phyloP scores from a whole-genome alignment of 1,140 invertebrate genomes.

The Drosophila melanica region DNA sequence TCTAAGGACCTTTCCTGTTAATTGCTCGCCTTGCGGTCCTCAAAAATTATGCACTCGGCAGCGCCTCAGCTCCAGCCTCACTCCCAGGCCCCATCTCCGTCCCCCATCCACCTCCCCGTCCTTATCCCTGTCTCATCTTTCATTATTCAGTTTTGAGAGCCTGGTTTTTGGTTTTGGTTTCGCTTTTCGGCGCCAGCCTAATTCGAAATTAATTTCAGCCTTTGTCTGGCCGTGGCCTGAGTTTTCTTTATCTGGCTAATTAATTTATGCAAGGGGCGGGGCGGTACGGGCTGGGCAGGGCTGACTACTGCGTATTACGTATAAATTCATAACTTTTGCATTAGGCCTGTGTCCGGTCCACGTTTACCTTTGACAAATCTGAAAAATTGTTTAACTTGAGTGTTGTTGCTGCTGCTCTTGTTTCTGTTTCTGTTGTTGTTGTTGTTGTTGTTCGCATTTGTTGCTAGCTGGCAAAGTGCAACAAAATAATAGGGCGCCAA shows the following conservation, averaged over 20 bases:
- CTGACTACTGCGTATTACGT: constrained; percentile 65
- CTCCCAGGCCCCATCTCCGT: neutral
- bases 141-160: constrained; percentile 26
- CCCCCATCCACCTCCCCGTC: constrained; percentile 1
- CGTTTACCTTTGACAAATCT: constrained; percentile 34
- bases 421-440: neutral
- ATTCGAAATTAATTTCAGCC: constrained; percentile 76
- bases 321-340: constrained; percentile 78
- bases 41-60: constrained; percentile 41
- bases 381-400: constrained; percentile 24
- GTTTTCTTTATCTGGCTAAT: constrained; percentile 68
- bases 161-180: constrained; percentile 44
- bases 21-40: constrained; percentile 53
- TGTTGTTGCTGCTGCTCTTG: neutral
- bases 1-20: constrained; percentile 72
- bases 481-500: constrained; percentile 76
- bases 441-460: constrained; percentile 23
- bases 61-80: neutral
- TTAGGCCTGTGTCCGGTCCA: constrained; percentile 37
- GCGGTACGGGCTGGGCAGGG: neutral
- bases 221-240: constrained; percentile 48
- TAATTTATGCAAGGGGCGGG: constrained; percentile 65
- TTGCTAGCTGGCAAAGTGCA: constrained; percentile 53
- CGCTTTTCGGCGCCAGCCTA: constrained; percentile 52
- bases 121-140: constrained; percentile 3